Percentiles rank a stretch among this genome's conserved stretches.
phyloP scores from a whole-genome alignment of 2,797 vertebrate species.

The Pampus argenteus region DNA sequence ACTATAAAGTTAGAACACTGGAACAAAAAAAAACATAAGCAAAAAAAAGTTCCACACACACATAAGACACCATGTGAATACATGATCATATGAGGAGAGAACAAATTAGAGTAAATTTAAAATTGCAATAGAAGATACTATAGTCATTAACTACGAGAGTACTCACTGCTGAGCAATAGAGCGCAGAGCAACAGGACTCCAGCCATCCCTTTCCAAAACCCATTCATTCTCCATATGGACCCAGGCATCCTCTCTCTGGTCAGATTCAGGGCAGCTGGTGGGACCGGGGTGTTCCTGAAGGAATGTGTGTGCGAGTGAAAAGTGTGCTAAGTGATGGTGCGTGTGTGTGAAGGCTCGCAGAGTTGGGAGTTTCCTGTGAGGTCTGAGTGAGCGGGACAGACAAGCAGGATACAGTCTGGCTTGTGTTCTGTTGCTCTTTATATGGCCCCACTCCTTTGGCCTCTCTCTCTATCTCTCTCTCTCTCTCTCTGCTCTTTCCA shows the following conservation, averaged over 20 bases:
- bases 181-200: constrained; percentile 71
- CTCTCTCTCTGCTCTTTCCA: constrained; percentile 64
- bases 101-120: neutral
- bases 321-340: constrained; percentile 45
- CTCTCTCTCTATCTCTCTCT: constrained; percentile 41
- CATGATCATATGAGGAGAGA: neutral
- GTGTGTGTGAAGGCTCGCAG: constrained; percentile 51
- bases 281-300: constrained; percentile 30
- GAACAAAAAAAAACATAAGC: neutral
- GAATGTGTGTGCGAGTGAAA: constrained; percentile 30
- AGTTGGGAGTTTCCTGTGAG: constrained; percentile 80
- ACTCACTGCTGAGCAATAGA: constrained; percentile 83
- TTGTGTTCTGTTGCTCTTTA: constrained; percentile 83
- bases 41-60: neutral
- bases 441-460: constrained; percentile 71
- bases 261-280: constrained; percentile 45
- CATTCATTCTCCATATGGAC: constrained; percentile 82
- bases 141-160: constrained; percentile 5
- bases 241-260: constrained; percentile 79
- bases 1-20: neutral
- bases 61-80: neutral
- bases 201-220: constrained; percentile 71
- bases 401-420: constrained; percentile 81
- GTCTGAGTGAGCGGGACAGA: constrained; percentile 76
- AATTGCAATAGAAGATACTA: neutral